These are phyloP conservation scores for Latrodectus hesperus DNA, from an alignment of 2,888 invertebrate genomes.

Conservation along the genomic window DNA sequence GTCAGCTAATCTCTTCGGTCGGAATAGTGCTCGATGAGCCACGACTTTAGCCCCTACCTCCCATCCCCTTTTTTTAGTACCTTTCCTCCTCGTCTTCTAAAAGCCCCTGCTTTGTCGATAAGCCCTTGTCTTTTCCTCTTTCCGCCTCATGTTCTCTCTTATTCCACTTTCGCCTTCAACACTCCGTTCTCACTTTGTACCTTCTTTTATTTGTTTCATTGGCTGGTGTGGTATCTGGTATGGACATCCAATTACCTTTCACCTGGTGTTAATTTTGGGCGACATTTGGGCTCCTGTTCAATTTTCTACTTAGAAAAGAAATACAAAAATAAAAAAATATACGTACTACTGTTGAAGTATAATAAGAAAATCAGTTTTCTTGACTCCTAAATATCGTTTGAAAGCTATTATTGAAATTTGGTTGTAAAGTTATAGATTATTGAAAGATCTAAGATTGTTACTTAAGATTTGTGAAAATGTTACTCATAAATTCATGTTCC, in stretches of 20 bases:
- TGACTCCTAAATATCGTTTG: too few species aligned
- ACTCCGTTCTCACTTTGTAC: not conserved
- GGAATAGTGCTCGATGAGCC: conserved; percentile 49
- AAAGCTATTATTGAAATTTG: too few species aligned
- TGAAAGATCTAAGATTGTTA: too few species aligned
- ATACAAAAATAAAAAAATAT: too few species aligned
- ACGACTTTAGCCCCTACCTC: conserved; percentile 34
- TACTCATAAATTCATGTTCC: too few species aligned
- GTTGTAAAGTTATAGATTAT: too few species aligned
- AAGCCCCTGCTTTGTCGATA: conserved; percentile 43
- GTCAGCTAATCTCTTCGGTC: conserved; percentile 56
- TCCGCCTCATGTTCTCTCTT: conserved; percentile 1
- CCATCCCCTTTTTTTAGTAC: not conserved
- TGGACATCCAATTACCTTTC: not conserved
- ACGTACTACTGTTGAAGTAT: too few species aligned
- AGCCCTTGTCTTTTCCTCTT: conserved; percentile 30
- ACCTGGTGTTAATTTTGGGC: conserved; percentile 4
- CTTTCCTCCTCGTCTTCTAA: conserved; percentile 10
- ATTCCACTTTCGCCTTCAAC: conserved; percentile 6
- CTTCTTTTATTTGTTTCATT: not conserved
- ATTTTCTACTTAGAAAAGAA: not conserved
- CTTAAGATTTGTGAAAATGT: too few species aligned
- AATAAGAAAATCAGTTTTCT: too few species aligned
- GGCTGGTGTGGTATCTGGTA: not conserved
- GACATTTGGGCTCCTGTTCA: not conserved